Conservation (phyloP, 2,113 vertebrate genomes). For the Hystrix cristata region DNA sequence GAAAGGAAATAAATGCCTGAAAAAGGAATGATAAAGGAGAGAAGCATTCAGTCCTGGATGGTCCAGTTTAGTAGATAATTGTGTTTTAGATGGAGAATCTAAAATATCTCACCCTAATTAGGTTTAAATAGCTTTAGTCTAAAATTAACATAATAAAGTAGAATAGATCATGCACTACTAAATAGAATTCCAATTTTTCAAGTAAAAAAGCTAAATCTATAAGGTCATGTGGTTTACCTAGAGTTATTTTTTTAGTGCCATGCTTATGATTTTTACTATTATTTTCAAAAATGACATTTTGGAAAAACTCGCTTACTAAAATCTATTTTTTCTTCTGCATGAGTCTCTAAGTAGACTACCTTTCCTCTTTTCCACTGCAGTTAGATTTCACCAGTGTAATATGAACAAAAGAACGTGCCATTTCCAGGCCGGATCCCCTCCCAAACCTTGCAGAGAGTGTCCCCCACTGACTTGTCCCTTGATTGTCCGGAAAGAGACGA, state of each 20-base stretch:
- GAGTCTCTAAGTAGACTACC: not conserved
- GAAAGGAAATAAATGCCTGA: slow-evolving; percentile 23
- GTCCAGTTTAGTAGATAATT: not conserved
- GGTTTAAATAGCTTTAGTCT: not conserved
- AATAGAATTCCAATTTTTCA: not conserved
- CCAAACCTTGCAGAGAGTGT: not conserved
- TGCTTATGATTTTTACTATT: not conserved
- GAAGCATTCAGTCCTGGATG: not conserved
- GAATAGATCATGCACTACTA: not conserved
- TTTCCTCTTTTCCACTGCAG: not conserved
- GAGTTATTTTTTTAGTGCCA: not conserved
- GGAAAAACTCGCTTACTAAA: not conserved
- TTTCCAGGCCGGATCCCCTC: not conserved
- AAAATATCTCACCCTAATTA: slow-evolving; percentile 5
- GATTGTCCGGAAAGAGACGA: not conserved
- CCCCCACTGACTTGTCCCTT: not conserved
- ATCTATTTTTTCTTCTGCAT: not conserved
- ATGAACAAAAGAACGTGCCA: not conserved
- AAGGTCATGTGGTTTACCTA: not conserved
- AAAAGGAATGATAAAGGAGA: not conserved
- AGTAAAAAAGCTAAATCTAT: not conserved
- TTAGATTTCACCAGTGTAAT: not conserved
- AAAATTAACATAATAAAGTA: not conserved
- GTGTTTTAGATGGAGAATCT: not conserved
- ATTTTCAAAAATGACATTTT: not conserved